Evolutionary conservation across 2,888 invertebrate genomes (phyloP), one percentile per base, ranked within the genome.

Genomic region (Drosophila monieri): DNA sequence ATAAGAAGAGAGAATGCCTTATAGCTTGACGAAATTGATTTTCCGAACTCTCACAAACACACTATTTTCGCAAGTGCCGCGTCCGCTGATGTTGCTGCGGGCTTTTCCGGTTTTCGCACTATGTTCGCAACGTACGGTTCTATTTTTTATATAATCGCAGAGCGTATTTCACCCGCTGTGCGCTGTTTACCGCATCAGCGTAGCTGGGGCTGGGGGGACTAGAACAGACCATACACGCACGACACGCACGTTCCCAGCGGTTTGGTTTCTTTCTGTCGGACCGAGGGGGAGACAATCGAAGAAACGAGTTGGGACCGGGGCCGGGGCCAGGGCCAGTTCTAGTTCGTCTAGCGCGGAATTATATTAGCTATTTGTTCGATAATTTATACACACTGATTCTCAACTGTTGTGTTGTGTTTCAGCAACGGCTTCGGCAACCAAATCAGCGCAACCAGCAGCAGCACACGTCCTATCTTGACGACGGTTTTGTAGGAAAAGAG

Each of bases 401-500:
- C 14, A 35, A 35, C 35, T n/a, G 35, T 35, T 35, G 35, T 37
- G 27, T 46, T 47, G 25, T 56, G 47, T 27, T 68, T 73, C 44
- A 15, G 46, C 44, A 14, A 35, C 35, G 39, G 18, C 39, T 41
- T 15, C 77, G 56, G 65, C 73, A 80, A 67, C 65, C 53, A 53
- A 74, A 67, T 62, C 30, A 72, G 66, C 69, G 72, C 8, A 18
- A 41, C 59, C 71, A 64, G 66, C 55, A 48, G 67, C 71, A 70
- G 78, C 77, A 85, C 77, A 88, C 88, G 88, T 90, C 87, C 78
- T 77, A 76, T 67, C 88, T 79, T 76, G 62, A 78, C 77, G 79
- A 83, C 77, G 78, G 77, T 81, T 76, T 72, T 74, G 61, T 76
- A 74, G 76, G 76, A 88, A 90, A 89, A 90, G 90, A 89, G 88